phyloP scores from a whole-genome alignment of 2,888 invertebrate species.

The Leptinotarsa juncta region DNA sequence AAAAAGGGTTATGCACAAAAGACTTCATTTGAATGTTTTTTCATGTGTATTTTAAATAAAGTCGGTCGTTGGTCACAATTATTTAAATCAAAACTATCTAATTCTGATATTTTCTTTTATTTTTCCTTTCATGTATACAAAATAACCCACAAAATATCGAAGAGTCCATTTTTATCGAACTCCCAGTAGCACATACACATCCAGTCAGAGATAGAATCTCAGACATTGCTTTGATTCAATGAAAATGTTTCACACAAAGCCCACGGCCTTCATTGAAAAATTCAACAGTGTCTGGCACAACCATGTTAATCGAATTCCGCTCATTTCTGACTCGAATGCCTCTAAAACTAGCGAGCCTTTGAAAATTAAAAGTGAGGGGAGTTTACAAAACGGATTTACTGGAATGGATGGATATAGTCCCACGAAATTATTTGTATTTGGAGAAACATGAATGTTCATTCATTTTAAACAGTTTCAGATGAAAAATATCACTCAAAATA shows the following conservation, averaged over 20 bases:
- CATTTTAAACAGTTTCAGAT: too few relatives aligned
- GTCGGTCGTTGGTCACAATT: too few relatives aligned
- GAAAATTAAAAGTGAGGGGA: conserved; percentile 10
- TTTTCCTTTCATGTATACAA: too few relatives aligned
- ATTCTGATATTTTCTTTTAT: too few relatives aligned
- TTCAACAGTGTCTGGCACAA: neutral
- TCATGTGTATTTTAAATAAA: too few relatives aligned
- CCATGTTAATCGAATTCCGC: conserved; percentile 4
- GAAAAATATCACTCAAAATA: too few relatives aligned
- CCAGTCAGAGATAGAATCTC: neutral
- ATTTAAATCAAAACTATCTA: too few relatives aligned
- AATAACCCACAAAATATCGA: neutral
- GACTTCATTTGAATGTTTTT: too few relatives aligned
- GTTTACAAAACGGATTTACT: conserved; percentile 1
- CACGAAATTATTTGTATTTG: neutral
- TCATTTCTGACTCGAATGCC: neutral
- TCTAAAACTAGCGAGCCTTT: neutral
- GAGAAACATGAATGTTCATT: neutral
- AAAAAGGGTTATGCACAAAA: too few relatives aligned
- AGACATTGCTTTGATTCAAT: neutral
- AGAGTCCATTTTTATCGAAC: neutral
- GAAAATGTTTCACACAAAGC: conserved; percentile 7
- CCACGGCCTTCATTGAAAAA: neutral
- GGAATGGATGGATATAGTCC: neutral
- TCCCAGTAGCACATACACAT: neutral